Base-by-base conservation (phyloP, 53 echinoderm and acorn worm genomes). In the Mesocentrotus franciscanus region DNA sequence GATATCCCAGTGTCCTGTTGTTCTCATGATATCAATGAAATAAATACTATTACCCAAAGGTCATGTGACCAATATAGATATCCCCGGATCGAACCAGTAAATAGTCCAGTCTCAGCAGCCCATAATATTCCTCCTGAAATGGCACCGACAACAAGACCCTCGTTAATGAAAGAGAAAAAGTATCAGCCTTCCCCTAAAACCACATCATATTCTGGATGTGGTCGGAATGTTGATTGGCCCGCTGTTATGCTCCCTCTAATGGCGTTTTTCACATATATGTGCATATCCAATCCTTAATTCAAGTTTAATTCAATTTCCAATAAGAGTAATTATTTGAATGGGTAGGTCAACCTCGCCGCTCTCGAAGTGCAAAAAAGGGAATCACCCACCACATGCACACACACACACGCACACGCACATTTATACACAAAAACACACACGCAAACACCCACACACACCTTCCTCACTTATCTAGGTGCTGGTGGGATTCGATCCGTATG, bases 1-100 rank as follows among this genome's bases (percentile, higher is more conserved):
- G 5, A 26, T 85, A 17, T 85, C 26, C 57, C 87, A 4, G 58
- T 87, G 0, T 87, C n/a, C 3, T 87, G 87, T 87, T 87, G 87
- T 58, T 26, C 87, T 8, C 87, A 87, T 87, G 87, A 87, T 87
- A 26, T 87, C 14, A 56, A 58, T 5, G 59, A 87, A 12, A 87
- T 87, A 12, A 8, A n/a, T 0, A 27, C 27, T 10, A 87, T 87
- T n/a, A 58, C n/a, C 8, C 11, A 87, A 87, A 11, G 5, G 12
- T 57, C 56, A 12, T 87, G 87, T 58, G 26, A 87, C 87, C 87
- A 87, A 58, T 87, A 42, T 10, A 84, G 0, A 84, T 55, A 24
- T 17, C 84, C 84, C 76, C 33, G 76, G 33, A 76, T 32, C 33
- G 76, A 76, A 33, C 13, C 76, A 33, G 76, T 11, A 8, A 76